Base-by-base conservation (phyloP, 1,140 invertebrate genomes). In the Piezodorus guildinii region DNA sequence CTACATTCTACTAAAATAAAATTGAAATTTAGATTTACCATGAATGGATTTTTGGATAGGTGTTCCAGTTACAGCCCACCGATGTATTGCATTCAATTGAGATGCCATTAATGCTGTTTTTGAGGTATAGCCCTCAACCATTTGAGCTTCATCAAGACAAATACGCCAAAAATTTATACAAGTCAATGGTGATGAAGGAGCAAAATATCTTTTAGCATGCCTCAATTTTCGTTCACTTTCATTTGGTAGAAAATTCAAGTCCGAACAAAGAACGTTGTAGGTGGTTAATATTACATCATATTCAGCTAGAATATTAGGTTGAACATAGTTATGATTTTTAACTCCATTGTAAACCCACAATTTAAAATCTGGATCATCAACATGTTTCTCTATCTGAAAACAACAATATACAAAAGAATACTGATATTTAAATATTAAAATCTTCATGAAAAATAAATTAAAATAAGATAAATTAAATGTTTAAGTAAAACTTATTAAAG, bases 111-210 rank as follows among this genome's bases (percentile, higher is more conserved):
- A 74, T 68, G 77, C 74, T 3, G 67, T 59, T 51, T 69, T 67
- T 45, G 65, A 39, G 44, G 78, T 78, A 72, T 76, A 78, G 17
- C 62, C 62, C 73, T 90, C 88, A 1, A 90, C 86, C 79, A 88
- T 88, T 76, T 91, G 88, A 45, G 87, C 88, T 77, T 91, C 88
- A 76, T 91, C 88, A 15, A 91, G 74, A 72, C 85, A 88, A 25
- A 90, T 75, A 46, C 88, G 77, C 87, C 86, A 90, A 85, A 85
- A 91, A 58, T 84, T 73, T 0, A 91, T 77, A 70, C 80, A 78
- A 1, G 80, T 73, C 1, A 91, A 72, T 6, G 88, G 86, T 30
- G 81, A 78, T 6, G 77, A 77, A 12, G 78, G 74, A 0, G 79
- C 73, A 73, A 82, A 78, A 69, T 84, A 87, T 62, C 80, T 75